Evolutionary conservation across 2,888 invertebrate species (phyloP).

Genomic region (Xestobium rufovillosum): DNA sequence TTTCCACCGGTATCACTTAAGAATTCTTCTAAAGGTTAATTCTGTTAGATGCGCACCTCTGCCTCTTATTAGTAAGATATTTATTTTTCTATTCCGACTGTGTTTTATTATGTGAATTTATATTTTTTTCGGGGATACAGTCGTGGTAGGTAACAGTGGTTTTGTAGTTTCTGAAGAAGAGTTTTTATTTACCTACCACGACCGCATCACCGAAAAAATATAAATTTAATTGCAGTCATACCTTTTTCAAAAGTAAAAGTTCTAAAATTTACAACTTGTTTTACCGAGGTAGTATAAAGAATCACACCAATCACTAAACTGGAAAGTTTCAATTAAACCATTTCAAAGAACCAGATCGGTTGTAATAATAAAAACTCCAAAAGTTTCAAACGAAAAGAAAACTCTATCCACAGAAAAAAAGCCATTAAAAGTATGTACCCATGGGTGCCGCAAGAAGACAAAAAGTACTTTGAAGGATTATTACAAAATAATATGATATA

Average conservation of each 20-base stretch:
- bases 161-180: too few relatives aligned
- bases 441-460: constrained; percentile 13
- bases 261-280: constrained; percentile 15
- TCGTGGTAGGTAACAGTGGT: too few relatives aligned
- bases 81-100: too few relatives aligned
- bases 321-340: too few relatives aligned
- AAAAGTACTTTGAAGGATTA: constrained; percentile 11
- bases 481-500: constrained; percentile 10
- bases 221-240: too few relatives aligned
- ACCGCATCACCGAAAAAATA: too few relatives aligned
- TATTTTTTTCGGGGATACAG: too few relatives aligned
- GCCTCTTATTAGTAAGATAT: too few relatives aligned
- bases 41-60: too few relatives aligned
- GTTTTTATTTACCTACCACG: too few relatives aligned
- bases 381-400: constrained; percentile 9
- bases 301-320: constrained; percentile 6
- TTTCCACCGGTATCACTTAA: constrained; percentile 12
- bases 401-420: constrained; percentile 10
- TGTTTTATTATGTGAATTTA: too few relatives aligned
- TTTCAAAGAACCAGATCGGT: neutral
- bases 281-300: constrained; percentile 18
- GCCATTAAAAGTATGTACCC: constrained; percentile 13
- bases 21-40: constrained; percentile 6
- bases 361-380: constrained; percentile 4
- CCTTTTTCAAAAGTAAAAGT: constrained; percentile 16